These are phyloP conservation scores for Eidolon helvum DNA, from an alignment of 2,113 vertebrate genomes.

Conservation along the genomic window DNA sequence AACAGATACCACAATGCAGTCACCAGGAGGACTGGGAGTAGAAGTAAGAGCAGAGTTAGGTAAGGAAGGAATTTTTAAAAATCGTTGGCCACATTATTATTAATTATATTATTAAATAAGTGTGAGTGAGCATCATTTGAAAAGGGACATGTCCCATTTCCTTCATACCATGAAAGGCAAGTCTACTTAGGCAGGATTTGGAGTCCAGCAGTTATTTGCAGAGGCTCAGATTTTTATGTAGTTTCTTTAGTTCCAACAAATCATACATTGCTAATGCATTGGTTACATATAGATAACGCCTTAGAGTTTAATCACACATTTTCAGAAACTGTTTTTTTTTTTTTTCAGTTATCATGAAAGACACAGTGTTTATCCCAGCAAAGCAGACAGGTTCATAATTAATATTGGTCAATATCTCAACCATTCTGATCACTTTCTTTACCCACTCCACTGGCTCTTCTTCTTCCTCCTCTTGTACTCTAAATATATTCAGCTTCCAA, in stretches of 20 bases:
- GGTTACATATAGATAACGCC: neutral
- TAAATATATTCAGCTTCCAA: neutral
- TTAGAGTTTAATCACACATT: neutral
- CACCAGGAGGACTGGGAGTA: neutral
- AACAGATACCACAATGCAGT: neutral
- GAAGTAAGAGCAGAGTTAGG: neutral
- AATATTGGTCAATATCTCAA: neutral
- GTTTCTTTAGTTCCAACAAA: neutral
- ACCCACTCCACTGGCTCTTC: neutral
- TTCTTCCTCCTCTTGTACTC: neutral
- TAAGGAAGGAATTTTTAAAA: neutral
- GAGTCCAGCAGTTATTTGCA: neutral
- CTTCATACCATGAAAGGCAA: neutral
- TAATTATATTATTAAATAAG: neutral
- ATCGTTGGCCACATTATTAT: neutral
- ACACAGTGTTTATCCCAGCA: neutral
- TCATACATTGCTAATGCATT: neutral
- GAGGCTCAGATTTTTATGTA: neutral
- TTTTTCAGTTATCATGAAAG: neutral
- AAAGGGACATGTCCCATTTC: neutral
- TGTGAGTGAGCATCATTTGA: neutral
- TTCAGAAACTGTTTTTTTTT: neutral
- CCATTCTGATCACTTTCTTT: neutral
- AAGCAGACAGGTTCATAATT: neutral
- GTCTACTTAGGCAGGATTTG: neutral